Percentiles rank a stretch among this genome's conserved stretches.
Conservation (phyloP, 2,113 vertebrate species). For the Nasalis larvatus region DNA sequence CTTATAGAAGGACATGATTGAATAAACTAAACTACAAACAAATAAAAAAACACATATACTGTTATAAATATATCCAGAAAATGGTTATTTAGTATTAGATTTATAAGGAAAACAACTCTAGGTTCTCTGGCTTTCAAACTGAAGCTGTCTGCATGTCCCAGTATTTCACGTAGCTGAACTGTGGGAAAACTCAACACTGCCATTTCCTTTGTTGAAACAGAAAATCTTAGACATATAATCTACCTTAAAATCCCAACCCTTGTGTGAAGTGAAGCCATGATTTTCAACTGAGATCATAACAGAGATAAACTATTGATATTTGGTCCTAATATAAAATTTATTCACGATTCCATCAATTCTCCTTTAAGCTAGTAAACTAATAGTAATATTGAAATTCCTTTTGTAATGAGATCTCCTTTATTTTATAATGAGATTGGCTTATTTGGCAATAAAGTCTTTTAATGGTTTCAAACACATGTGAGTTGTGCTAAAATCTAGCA, state of each 20-base stretch:
- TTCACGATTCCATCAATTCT: not conserved
- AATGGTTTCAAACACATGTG: not conserved
- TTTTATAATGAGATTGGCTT: not conserved
- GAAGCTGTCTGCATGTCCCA: not conserved
- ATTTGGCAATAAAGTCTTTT: slow-evolving; percentile 1
- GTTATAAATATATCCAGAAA: slow-evolving; percentile 52
- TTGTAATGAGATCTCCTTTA: not conserved
- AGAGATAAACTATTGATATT: not conserved
- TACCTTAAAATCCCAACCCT: not conserved
- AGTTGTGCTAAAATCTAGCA: not conserved
- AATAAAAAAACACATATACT: slow-evolving; percentile 50
- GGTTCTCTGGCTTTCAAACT: not conserved
- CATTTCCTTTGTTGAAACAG: not conserved
- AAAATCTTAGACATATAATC: not conserved
- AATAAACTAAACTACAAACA: slow-evolving; percentile 70
- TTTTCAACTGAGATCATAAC: slow-evolving; percentile 35
- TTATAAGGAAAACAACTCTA: slow-evolving; percentile 17
- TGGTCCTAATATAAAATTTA: not conserved
- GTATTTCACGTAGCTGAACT: not conserved
- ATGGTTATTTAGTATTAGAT: not conserved
- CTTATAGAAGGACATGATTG: slow-evolving; percentile 71
- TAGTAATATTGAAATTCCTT: not conserved
- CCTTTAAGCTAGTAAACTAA: not conserved
- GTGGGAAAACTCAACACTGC: not conserved
- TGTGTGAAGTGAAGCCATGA: not conserved